A percentile compares a stretch with the other conserved stretches of the same genome.
phyloP scores from a whole-genome alignment of 2,888 invertebrate genomes.

The Ophioninae sp. region DNA sequence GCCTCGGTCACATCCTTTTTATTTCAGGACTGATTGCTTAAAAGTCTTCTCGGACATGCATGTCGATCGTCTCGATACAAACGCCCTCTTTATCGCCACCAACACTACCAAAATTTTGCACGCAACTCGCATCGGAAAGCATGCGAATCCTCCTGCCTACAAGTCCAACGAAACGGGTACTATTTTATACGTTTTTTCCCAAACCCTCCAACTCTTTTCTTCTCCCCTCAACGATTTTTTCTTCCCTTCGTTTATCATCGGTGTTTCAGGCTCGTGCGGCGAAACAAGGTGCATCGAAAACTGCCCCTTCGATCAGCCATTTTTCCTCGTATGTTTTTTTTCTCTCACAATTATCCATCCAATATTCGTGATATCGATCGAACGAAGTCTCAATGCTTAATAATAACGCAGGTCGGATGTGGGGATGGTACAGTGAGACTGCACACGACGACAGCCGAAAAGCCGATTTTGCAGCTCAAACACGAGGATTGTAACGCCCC shows the following conservation, averaged over 20 bases:
- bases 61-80: slow-evolving; percentile 79
- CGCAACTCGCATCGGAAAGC: slow-evolving; percentile 75
- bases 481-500: slow-evolving; percentile 72
- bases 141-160: slow-evolving; percentile 72
- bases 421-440: slow-evolving; percentile 82
- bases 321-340: slow-evolving; percentile 79
- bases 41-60: slow-evolving; percentile 79
- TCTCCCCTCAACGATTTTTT: background rate
- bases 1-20: slow-evolving; percentile 25
- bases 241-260: background rate
- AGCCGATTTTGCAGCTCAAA: slow-evolving; percentile 80
- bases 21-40: slow-evolving; percentile 67
- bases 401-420: slow-evolving; percentile 79
- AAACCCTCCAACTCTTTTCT: background rate
- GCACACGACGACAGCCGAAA: slow-evolving; percentile 80
- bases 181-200: background rate
- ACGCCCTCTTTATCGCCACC: slow-evolving; percentile 81
- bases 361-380: background rate
- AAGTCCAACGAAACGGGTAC: slow-evolving; percentile 70
- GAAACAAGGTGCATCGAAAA: slow-evolving; percentile 81
- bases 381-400: background rate
- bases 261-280: slow-evolving; percentile 73
- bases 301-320: slow-evolving; percentile 81
- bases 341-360: background rate
- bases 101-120: slow-evolving; percentile 82